Conservation (phyloP, 2,113 vertebrate genomes). For the Agapornis roseicollis region DNA sequence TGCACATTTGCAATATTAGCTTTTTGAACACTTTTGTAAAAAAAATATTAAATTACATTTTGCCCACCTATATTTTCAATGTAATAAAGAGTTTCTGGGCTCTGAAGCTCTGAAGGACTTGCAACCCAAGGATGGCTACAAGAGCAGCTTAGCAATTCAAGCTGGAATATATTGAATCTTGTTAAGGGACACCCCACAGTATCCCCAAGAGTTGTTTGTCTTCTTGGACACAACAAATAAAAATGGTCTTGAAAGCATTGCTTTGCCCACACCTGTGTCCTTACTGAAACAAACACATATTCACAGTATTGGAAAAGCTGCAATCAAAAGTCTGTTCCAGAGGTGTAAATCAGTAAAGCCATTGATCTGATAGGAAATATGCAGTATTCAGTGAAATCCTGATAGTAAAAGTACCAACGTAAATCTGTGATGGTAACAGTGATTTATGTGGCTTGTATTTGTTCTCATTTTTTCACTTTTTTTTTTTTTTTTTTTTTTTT, state of each 20-base stretch:
- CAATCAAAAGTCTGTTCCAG: neutral
- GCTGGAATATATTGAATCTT: neutral
- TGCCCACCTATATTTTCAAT: neutral
- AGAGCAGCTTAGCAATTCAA: neutral
- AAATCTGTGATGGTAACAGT: neutral
- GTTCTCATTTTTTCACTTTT: neutral
- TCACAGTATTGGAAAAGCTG: neutral
- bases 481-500: too few species aligned
- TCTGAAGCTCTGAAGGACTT: neutral
- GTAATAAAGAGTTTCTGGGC: neutral
- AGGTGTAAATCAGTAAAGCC: neutral
- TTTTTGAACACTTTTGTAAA: neutral
- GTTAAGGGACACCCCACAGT: neutral
- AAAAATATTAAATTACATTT: neutral
- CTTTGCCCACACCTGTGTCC: neutral
- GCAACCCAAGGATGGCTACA: neutral
- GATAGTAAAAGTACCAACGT: neutral
- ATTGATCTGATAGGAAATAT: neutral
- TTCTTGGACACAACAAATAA: neutral
- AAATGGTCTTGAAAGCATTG: neutral
- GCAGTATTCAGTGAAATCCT: neutral
- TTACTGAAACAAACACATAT: neutral
- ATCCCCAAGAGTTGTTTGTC: neutral
- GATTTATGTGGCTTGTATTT: neutral
- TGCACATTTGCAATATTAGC: neutral